Evolutionary conservation across 2,888 invertebrate species (phyloP).

Genomic region (Noctua pronuba): DNA sequence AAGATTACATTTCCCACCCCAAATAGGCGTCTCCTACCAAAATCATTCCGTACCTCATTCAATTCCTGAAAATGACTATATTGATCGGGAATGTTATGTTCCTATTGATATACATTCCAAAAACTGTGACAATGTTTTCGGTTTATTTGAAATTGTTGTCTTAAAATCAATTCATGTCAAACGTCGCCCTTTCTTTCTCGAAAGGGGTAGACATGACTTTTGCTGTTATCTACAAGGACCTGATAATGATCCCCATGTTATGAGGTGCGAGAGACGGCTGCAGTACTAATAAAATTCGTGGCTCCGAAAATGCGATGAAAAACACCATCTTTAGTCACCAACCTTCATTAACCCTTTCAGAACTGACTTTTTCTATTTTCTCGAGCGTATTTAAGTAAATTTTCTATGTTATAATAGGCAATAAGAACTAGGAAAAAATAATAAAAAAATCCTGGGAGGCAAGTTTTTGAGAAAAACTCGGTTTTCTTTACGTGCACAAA

Average conservation of each 20-base stretch:
- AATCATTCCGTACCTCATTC: neutral
- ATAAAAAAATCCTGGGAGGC: too few relatives aligned
- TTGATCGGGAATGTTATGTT: neutral
- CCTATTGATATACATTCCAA: neutral
- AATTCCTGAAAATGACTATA: neutral
- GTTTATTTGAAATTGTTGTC: neutral
- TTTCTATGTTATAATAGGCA: too few relatives aligned
- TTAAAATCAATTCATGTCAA: conserved; percentile 1
- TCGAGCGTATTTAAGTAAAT: too few relatives aligned
- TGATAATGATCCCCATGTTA: neutral
- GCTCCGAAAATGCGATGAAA: neutral
- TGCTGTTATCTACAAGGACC: neutral
- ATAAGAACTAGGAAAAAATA: too few relatives aligned
- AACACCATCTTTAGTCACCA: neutral
- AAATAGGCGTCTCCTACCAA: neutral
- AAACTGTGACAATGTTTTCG: neutral
- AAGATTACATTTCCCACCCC: neutral
- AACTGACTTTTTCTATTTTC: too few relatives aligned
- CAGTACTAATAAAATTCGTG: neutral
- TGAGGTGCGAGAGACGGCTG: neutral
- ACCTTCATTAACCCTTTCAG: too few relatives aligned
- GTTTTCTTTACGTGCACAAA: too few relatives aligned
- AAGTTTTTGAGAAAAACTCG: too few relatives aligned
- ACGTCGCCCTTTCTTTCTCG: neutral
- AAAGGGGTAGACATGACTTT: neutral